A percentile compares a stretch with the other conserved stretches of the same genome.
Conservation (phyloP, 2,113 vertebrate species). For the Oxyura jamaicensis region DNA sequence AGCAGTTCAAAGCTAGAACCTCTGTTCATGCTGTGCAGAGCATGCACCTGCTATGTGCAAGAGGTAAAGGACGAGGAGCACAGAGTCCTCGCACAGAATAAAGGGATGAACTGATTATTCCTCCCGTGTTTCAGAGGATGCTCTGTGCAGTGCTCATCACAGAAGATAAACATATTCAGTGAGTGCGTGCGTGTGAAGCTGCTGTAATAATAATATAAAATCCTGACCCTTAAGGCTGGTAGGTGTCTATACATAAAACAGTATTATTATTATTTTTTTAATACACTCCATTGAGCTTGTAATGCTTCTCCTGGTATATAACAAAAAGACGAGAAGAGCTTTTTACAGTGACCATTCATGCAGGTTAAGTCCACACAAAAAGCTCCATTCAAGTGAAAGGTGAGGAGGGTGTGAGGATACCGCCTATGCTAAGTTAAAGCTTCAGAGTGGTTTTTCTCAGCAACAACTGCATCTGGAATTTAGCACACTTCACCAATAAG, state of each 20-base stretch:
- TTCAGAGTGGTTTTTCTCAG: not conserved
- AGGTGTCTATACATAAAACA: not conserved
- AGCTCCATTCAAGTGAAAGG: not conserved
- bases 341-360: not conserved
- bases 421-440: not conserved
- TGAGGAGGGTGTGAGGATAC: not conserved
- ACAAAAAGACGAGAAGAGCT: not conserved
- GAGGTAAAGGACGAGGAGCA: not conserved
- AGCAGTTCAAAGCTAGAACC: conserved; percentile 25
- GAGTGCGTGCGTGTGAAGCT: not conserved
- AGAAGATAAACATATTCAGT: not conserved
- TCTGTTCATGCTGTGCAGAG: not conserved
- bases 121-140: not conserved
- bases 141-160: not conserved
- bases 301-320: not conserved
- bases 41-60: not conserved
- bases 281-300: not conserved
- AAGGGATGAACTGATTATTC: not conserved
- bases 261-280: not conserved
- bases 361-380: not conserved
- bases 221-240: not conserved
- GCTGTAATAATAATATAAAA: not conserved
- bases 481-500: not conserved
- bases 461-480: not conserved
- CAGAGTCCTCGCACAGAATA: accelerated